Conservation (phyloP, 2,888 invertebrate genomes). For the Taphrorychus bicolor region DNA sequence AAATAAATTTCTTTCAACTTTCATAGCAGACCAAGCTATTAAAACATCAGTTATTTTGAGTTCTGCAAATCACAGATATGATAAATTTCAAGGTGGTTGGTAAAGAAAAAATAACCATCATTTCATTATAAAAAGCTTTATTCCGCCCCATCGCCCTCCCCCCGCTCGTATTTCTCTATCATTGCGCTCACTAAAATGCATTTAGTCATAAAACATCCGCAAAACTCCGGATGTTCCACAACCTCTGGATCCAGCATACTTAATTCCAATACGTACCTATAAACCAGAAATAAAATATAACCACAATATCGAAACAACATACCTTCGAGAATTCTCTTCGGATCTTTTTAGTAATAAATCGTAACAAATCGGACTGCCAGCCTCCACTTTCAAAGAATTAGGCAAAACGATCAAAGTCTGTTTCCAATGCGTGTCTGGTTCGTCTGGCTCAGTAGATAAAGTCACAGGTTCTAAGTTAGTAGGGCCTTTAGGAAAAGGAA, state of each 20-base stretch:
- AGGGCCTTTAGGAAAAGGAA: conserved; percentile 54
- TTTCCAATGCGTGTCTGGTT: conserved; percentile 73
- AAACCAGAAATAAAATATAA: background rate
- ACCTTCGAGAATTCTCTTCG: conserved; percentile 61
- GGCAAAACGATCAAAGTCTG: conserved; percentile 81
- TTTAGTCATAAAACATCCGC: conserved; percentile 77
- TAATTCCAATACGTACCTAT: conserved; percentile 71
- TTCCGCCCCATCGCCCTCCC: conserved; percentile 42
- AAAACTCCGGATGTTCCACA: conserved; percentile 79
- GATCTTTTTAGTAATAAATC: conserved; percentile 68
- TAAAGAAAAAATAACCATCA: no score
- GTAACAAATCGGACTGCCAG: conserved; percentile 73
- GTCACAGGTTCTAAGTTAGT: conserved; percentile 52
- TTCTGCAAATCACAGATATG: no score
- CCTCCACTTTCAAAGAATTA: conserved; percentile 64
- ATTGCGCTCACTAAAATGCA: conserved; percentile 76
- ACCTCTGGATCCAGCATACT: conserved; percentile 72
- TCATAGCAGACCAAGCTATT: no score
- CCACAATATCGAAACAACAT: background rate
- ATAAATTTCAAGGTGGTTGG: no score
- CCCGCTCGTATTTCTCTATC: conserved; percentile 62
- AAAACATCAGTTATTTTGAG: no score
- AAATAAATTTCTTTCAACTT: no score
- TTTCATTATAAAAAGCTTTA: conserved; percentile 25
- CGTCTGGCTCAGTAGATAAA: conserved; percentile 67